Evolutionary conservation across 2,113 vertebrate genomes (phyloP).

Genomic region (Mirounga angustirostris): DNA sequence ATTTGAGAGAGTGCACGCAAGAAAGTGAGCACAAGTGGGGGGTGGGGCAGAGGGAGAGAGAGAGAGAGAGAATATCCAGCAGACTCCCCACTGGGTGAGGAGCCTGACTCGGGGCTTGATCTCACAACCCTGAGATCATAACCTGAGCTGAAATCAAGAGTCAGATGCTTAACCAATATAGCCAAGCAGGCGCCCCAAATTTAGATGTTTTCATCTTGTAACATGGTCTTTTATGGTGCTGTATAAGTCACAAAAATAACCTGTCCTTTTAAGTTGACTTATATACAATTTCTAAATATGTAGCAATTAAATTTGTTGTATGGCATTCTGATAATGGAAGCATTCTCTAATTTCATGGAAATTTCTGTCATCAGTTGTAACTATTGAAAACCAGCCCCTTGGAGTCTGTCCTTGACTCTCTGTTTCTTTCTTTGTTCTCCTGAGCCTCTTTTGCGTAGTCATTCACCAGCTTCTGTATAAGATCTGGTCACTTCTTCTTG

Average conservation of each 20-base stretch:
- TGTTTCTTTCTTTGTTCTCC: background rate
- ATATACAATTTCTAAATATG: background rate
- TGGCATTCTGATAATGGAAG: background rate
- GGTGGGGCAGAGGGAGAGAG: background rate
- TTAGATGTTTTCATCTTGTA: background rate
- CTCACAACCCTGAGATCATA: background rate
- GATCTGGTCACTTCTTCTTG: background rate
- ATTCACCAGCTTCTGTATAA: background rate
- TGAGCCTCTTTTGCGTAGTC: rapidly evolving
- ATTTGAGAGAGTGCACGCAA: background rate
- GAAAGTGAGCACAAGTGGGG: background rate
- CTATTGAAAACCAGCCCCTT: background rate
- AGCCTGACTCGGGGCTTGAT: background rate
- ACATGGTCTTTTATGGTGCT: background rate
- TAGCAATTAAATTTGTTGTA: background rate
- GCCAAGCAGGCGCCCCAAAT: background rate
- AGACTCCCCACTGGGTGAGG: background rate
- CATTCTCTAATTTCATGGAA: background rate
- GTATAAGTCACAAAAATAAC: background rate
- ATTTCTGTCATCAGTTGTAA: background rate
- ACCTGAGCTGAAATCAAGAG: background rate
- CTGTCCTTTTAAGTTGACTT: background rate
- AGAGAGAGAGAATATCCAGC: background rate
- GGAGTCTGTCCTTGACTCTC: background rate
- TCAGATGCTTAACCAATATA: background rate